Base-by-base conservation (phyloP, 2,113 vertebrate genomes). In the Clupea harengus region DNA sequence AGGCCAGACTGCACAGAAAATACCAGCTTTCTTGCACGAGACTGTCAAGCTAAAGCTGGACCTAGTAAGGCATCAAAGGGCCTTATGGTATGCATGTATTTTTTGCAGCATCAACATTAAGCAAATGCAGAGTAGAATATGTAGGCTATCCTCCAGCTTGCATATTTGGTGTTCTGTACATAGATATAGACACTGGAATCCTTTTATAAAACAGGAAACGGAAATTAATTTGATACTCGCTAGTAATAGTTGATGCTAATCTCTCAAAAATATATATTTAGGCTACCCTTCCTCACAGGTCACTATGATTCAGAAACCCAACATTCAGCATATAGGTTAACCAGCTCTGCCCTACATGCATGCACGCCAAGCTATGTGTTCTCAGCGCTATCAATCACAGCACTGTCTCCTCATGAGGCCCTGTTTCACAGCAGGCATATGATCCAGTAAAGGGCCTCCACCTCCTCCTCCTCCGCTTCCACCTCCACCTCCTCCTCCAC, bases 331-430 rank as follows among this genome's bases (percentile, higher is more conserved):
- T 82, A 39, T 82, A 49, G 46, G 25, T 10, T 47, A 39, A 57
- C 22, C 13, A 32, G n/a, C 15, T n/a, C 83, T 85, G 50, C n/a
- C 32, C 60, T 72, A 83, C 50, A 90, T 87, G 17, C 13, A 18
- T 67, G 89, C 13, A 18, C 28, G 89, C 67, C 47, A 15, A 45
- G 13, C 67, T 89, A 44, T 86, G 88, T 87, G 86, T 89, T 93
- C 87, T 90, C 4, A 45, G 82, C 87, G 57, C 86, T 82, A 83
- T 92, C 72, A 88, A 86, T 94, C 88, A 90, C 88, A 60, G 47
- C 13, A 49, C 83, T 64, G 47, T 83, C 72, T 89, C 78, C 89
- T 89, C 86, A 72, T 86, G 81, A 88, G 85, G 32, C 72, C 72
- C 54, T 17, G 8, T 86, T 89, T 87, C 87, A 82, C 25, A 92